These are phyloP conservation scores for Gymnorhina tibicen DNA, from an alignment of 2,113 vertebrate species.

Conservation along the genomic window DNA sequence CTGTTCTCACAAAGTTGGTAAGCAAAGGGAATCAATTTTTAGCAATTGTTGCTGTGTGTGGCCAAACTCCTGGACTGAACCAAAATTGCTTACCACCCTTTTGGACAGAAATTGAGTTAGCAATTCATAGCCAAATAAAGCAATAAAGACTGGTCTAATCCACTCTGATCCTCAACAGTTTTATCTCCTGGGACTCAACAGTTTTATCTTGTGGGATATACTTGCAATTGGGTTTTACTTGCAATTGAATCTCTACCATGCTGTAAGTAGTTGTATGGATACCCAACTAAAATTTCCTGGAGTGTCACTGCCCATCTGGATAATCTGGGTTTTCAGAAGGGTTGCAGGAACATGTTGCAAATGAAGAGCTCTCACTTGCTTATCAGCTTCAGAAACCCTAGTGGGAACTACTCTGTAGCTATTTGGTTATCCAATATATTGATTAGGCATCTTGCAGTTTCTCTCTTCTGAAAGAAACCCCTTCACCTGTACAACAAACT, in stretches of 20 bases:
- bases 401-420: neutral
- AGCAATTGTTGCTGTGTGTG: neutral
- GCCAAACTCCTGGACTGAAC: neutral
- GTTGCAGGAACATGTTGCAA: neutral
- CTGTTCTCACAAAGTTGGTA: neutral
- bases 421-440: neutral
- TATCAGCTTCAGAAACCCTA: neutral
- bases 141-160: neutral
- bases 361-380: neutral
- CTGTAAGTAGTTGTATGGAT: neutral
- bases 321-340: neutral
- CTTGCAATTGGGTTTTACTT: neutral
- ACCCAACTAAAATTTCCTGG: neutral
- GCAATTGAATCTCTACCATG: neutral
- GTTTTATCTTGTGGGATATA: neutral
- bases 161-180: neutral
- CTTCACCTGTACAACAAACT: neutral
- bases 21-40: neutral
- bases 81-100: neutral
- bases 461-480: neutral
- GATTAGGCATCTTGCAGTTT: neutral
- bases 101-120: neutral
- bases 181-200: neutral
- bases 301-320: neutral
- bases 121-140: constrained; percentile 4